Conservation (phyloP, 92 coral and sea anemone genomes). For the Palythoa heliodiscus region DNA sequence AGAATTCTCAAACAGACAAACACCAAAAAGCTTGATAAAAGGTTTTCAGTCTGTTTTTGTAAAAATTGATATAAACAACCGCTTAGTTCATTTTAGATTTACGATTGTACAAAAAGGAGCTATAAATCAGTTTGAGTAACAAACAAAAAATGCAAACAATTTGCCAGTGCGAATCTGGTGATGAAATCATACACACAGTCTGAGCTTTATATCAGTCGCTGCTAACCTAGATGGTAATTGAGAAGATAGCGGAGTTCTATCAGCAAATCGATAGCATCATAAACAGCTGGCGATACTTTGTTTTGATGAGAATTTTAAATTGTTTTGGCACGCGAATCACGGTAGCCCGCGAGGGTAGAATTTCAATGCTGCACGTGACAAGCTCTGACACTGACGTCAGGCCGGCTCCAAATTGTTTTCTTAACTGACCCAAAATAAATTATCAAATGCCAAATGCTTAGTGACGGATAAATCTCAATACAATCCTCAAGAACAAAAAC, state of each 20-base stretch:
- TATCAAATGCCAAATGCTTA: background rate
- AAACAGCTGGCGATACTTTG: background rate
- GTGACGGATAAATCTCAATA: background rate
- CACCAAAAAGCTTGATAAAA: background rate
- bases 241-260: background rate
- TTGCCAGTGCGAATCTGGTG: background rate
- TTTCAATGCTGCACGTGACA: background rate
- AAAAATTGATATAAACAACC: background rate
- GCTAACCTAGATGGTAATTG: background rate
- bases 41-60: background rate
- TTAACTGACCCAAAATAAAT: too few relatives aligned
- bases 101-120: background rate
- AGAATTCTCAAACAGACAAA: background rate
- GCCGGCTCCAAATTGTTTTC: too few relatives aligned
- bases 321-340: constrained; percentile 40
- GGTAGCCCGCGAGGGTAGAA: background rate
- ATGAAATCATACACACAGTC: background rate
- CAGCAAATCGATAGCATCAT: background rate
- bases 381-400: background rate
- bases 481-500: too few relatives aligned
- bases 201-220: background rate
- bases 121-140: background rate
- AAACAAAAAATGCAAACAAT: background rate
- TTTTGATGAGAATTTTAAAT: constrained; percentile 22
- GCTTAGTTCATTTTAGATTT: background rate